phyloP scores from a whole-genome alignment of 2,113 vertebrate genomes.

The Paracanthobrama guichenoti region DNA sequence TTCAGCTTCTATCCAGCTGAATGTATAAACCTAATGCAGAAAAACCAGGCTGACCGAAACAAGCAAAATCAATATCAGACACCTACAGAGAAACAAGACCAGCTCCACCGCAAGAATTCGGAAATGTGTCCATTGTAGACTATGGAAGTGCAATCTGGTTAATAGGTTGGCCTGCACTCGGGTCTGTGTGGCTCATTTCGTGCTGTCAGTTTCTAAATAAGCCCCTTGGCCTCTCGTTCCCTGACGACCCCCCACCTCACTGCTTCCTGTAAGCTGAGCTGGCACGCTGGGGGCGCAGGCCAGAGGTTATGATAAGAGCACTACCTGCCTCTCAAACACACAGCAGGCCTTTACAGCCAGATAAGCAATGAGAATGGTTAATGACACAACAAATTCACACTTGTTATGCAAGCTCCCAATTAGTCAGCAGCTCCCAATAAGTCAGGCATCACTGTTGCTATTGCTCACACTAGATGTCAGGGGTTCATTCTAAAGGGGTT shows the following conservation, averaged over 20 bases:
- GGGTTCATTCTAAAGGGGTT: background rate
- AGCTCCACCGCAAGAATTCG: constrained; percentile 7
- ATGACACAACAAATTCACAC: constrained; percentile 18
- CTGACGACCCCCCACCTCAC: constrained; percentile 38
- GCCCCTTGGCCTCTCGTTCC: constrained; percentile 7
- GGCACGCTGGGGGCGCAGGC: constrained; percentile 56
- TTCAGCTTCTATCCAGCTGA: constrained; percentile 8
- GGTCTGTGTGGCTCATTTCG: background rate
- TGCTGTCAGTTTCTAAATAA: constrained; percentile 20
- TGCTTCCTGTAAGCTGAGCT: constrained; percentile 56
- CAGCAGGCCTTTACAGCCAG: constrained; percentile 26
- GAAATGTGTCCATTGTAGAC: background rate
- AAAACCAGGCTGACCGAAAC: constrained; percentile 10
- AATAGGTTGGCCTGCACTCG: constrained; percentile 11
- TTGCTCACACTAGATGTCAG: background rate
- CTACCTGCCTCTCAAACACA: constrained; percentile 42
- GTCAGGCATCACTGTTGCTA: background rate
- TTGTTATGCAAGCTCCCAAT: background rate
- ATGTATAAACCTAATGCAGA: constrained; percentile 28
- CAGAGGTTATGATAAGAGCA: constrained; percentile 59
- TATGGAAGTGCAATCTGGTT: constrained; percentile 8
- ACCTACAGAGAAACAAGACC: constrained; percentile 17
- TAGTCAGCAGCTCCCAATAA: background rate
- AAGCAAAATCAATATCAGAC: constrained; percentile 43
- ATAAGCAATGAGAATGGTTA: background rate